Evolutionary conservation across 1,140 invertebrate species (phyloP), one percentile per base, ranked within the genome.

Genomic region (Helicoverpa zea): DNA sequence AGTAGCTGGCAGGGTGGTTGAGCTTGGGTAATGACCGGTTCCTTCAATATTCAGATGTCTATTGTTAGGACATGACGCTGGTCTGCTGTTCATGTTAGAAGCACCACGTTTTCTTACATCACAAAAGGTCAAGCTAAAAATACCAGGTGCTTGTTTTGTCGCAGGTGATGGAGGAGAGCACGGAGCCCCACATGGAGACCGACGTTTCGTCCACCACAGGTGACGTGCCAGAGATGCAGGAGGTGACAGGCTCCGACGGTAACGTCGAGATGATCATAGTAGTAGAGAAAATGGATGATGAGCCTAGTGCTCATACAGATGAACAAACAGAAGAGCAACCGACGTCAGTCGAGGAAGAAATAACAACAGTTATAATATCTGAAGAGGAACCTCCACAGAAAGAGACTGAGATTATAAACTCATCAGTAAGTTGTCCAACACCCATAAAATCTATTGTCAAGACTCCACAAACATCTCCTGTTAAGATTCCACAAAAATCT

Each of bases 21-120:
- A 87, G 88, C 87, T 92, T 90, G 88, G 88, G 81, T 90, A 91
- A 89, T 91, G 89, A 92, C 91, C 89, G 91, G 90, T 90, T 89
- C 83, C 74, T 79, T 68, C 66, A 84, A 87, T 88, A 88, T 88
- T 89, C 79, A 85, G 75, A 85, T 83, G 72, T 84, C 80, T 88
- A 84, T 86, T 88, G 80, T 87, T 85, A 85, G 78, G 79, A 83
- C 81, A 66, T 80, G 43, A 74, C 51, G 64, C 49, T 75, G 72
- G 64, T 70, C 63, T 66, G 80, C 43, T 73, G 63, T 76, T 79
- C 81, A 74, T 79, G 14, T 52, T 66, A 52, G 5, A 63, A 76
- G 35, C 54, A 78, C 3, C 52, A 81, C 63, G 29, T 83, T 88
- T 83, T 88, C 73, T 85, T 84, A 83, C 80, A 81, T 84, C 79